Base-by-base conservation (phyloP, 2,797 vertebrate genomes). In the Propithecus perrieri region DNA sequence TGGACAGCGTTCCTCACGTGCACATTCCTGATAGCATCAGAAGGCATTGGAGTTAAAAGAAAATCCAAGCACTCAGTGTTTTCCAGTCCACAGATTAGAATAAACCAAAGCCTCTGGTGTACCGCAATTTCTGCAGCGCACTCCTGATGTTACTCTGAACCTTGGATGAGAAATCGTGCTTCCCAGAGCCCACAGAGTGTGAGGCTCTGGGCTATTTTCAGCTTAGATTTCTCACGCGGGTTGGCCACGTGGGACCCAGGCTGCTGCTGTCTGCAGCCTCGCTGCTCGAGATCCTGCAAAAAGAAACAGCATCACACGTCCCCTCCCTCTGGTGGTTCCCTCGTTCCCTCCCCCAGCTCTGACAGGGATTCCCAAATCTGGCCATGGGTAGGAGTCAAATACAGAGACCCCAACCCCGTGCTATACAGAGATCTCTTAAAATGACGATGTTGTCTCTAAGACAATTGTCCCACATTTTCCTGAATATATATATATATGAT, bases 181-280 rank as follows among this genome's bases (percentile, higher is more conserved):
- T 63, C 22, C 41, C 50, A 4, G 3, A 24, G 38, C 53, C 57
- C 4, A 5, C n/a, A 35, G 85, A 87, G 38, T 48, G 41, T 11
- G 46, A 79, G 46, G 15, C 88, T n/a, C 35, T 20, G 35, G 20
- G 50, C 84, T 96, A 69, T 93, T 95, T 89, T 92, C 10, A 11
- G 67, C 83, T 78, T 48, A 38, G 4, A 28, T 48, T 76, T 67
- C 48, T 94, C 96, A 94, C 1, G 24, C 2, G 41, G 71, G 78
- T 22, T 8, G 30, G 75, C 41, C 91, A 74, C 4, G 30, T 33
- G 89, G 15, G 26, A 30, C 35, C 63, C 79, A 11, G 71, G 11
- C 74, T 72, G 84, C 84, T 63, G 74, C 38, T 11, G 65, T 35
- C 59, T 85, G 33, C 89, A 48, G 53, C 30, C 85, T 88, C 72